A percentile compares a stretch with the other conserved stretches of the same genome.
phyloP scores from a whole-genome alignment of 2,888 invertebrate species.

The Drosophila seclusa region DNA sequence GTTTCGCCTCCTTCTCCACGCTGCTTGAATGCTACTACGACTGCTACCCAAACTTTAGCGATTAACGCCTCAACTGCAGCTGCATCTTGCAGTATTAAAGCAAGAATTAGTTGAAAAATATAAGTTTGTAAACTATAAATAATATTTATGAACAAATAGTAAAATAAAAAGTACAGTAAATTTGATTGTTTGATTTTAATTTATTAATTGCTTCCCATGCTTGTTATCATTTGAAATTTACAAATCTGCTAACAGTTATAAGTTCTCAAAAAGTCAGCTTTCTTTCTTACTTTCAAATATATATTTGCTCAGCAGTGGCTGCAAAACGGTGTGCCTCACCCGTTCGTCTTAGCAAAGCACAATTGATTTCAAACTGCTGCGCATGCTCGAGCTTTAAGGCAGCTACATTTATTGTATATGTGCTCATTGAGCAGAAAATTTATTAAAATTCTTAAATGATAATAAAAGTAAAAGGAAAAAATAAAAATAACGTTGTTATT shows the following conservation, averaged over 20 bases:
- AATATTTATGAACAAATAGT: background rate
- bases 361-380: slow-evolving; percentile 13
- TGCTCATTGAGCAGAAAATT: background rate
- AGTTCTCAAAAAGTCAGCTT: background rate
- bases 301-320: fast-evolving
- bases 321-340: slow-evolving; percentile 11
- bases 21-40: background rate
- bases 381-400: slow-evolving; percentile 15
- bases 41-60: background rate
- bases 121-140: background rate
- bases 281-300: no score
- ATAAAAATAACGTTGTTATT: background rate
- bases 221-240: background rate
- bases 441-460: background rate
- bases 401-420: background rate
- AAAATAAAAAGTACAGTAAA: background rate
- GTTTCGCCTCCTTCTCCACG: background rate
- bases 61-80: background rate
- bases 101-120: background rate
- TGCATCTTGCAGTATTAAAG: background rate
- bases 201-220: background rate
- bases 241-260: background rate
- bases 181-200: background rate
- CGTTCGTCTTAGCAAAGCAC: slow-evolving; percentile 21
- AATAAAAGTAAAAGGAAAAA: background rate